These are phyloP conservation scores for Alces alces DNA, from an alignment of 2,113 vertebrate genomes.

Conservation along the genomic window DNA sequence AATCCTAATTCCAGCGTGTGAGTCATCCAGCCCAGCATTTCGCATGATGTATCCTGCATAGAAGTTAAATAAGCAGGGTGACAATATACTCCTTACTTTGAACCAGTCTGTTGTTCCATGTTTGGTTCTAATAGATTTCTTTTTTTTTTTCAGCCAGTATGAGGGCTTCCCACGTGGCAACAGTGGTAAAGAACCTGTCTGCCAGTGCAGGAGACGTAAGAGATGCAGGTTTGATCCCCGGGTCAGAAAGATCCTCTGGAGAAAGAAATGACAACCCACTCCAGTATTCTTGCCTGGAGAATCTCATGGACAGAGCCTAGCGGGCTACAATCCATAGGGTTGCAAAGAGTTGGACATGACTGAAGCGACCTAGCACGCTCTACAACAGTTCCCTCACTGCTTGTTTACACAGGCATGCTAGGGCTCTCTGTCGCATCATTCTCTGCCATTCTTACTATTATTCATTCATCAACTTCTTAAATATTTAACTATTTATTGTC, in stretches of 20 bases:
- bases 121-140: background rate
- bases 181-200: background rate
- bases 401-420: background rate
- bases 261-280: background rate
- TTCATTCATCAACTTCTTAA: background rate
- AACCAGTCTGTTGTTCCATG: background rate
- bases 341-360: background rate
- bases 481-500: background rate
- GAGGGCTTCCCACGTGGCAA: background rate
- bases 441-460: background rate
- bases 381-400: background rate
- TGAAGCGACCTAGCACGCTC: background rate
- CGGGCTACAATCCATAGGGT: background rate
- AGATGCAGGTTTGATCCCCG: background rate
- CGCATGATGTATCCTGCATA: background rate
- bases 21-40: background rate
- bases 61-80: background rate
- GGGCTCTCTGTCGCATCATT: background rate
- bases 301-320: background rate
- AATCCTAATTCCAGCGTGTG: background rate
- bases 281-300: background rate
- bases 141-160: background rate
- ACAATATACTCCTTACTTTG: background rate
- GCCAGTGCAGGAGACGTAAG: background rate
- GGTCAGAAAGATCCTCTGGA: background rate